phyloP scores from a whole-genome alignment of 2,888 invertebrate species.

The Lasioglossum pauxillum region DNA sequence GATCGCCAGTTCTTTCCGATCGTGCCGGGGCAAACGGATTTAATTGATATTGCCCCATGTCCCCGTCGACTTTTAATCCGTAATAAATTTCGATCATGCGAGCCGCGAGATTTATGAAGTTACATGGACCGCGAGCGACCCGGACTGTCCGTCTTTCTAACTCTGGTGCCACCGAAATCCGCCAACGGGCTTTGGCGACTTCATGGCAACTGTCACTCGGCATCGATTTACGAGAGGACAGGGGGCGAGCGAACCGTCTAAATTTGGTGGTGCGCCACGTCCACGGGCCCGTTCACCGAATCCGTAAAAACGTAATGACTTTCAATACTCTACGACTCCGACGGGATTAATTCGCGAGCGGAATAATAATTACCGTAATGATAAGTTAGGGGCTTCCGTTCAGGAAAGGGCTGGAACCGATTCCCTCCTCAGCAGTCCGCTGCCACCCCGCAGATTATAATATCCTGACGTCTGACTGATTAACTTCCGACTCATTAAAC shows the following conservation, averaged over 20 bases:
- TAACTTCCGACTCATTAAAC: too few relatives aligned
- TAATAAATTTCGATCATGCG: slow-evolving; percentile 81
- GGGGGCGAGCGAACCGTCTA: slow-evolving; percentile 52
- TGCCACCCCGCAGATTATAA: slow-evolving; percentile 1
- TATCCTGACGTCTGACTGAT: background rate
- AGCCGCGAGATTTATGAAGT: slow-evolving; percentile 79
- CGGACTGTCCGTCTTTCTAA: slow-evolving; percentile 57
- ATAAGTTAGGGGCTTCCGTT: slow-evolving; percentile 28
- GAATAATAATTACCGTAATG: slow-evolving; percentile 52
- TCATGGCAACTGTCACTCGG: slow-evolving; percentile 62
- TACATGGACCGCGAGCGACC: slow-evolving; percentile 38
- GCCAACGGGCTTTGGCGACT: slow-evolving; percentile 45
- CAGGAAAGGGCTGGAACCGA: background rate
- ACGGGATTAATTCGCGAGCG: slow-evolving; percentile 42
- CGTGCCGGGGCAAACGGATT: slow-evolving; percentile 65
- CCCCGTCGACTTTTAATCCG: slow-evolving; percentile 77
- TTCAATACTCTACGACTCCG: slow-evolving; percentile 25
- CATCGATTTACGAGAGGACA: slow-evolving; percentile 61
- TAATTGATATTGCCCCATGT: slow-evolving; percentile 79
- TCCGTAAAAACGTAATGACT: slow-evolving; percentile 47
- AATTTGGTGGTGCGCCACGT: slow-evolving; percentile 52
- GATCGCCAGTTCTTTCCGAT: slow-evolving; percentile 54
- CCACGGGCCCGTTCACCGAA: slow-evolving; percentile 12
- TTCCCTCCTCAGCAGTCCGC: background rate
- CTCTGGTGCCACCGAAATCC: slow-evolving; percentile 56